Base-by-base conservation (phyloP, 2,113 vertebrate species). In the Cynocephalus volans region DNA sequence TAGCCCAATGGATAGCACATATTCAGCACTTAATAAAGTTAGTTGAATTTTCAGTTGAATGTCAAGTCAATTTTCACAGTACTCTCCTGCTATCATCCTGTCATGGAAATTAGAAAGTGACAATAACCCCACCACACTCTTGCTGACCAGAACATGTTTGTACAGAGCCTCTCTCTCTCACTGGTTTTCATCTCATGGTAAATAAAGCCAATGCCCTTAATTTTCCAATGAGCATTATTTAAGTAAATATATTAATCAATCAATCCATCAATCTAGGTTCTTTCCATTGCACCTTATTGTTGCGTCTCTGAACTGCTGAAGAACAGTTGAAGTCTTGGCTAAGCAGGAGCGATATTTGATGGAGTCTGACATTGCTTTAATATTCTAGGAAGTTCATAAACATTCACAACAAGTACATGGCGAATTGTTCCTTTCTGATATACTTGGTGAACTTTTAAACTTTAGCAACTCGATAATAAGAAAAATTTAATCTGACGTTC, bases 141-240 rank as follows among this genome's bases (percentile, higher is more conserved):
- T 5, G n/a, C 41, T 33, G 72, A n/a, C 8, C 8, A 50, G 24
- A 82, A 8, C 1, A 1, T 8, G 21, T 0, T 7, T 2, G 13
- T 12, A 54, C 79, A 31, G 36, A 36, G 1, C 5, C 17, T 58
- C 62, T 31, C 15, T 31, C 15, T 41, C 41, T 41, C 41, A 6
- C 21, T 48, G 8, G 4, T 36, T 15, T 67, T 69, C 36, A 56
- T 52, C 26, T 3, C 12, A 1, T 9, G 4, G n/a, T 31, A 31
- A 93, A 67, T 13, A 33, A 41, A 52, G 36, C 15, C 23, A 28
- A 14, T 21, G 11, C 5, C 31, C 19, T 65, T 5, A 9, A 10
- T 19, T 75, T 69, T 69, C 52, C 62, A 26, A 14, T 12, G 45
- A 80, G 13, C 56, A 12, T 26, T 15, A 28, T 36, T 50, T 60